Conservation (phyloP, 1,140 invertebrate species). For the Capitella teleta region DNA sequence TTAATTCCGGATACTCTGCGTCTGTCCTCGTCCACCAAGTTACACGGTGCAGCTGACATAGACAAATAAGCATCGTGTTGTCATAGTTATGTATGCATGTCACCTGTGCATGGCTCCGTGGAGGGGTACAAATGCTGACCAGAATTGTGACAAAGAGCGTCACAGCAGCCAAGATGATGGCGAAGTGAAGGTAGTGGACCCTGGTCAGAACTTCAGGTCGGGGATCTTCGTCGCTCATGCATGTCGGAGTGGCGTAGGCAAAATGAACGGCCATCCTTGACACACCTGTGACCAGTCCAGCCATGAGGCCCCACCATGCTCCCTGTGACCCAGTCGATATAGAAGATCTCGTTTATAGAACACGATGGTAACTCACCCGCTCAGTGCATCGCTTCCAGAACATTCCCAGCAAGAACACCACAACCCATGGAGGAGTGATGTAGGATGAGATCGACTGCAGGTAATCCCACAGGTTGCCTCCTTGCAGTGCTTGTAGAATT, state of each 20-base stretch:
- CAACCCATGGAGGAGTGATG: slow-evolving; percentile 47
- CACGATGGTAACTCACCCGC: slow-evolving; percentile 22
- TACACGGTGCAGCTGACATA: too few species aligned
- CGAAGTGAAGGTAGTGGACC: slow-evolving; percentile 48
- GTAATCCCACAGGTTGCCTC: slow-evolving; percentile 47
- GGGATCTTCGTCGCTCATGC: slow-evolving; percentile 39
- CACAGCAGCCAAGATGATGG: slow-evolving; percentile 41
- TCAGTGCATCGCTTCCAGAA: slow-evolving; percentile 46
- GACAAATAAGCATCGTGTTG: too few species aligned
- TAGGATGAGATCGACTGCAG: slow-evolving; percentile 45
- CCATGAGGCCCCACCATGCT: slow-evolving; percentile 41
- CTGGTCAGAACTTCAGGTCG: slow-evolving; percentile 38
- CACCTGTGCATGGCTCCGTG: slow-evolving; percentile 36
- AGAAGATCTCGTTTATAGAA: background rate
- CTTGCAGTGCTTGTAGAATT: slow-evolving; percentile 44
- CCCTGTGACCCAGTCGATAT: slow-evolving; percentile 22
- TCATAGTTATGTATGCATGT: too few species aligned
- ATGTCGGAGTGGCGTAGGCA: slow-evolving; percentile 31
- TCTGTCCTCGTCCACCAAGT: too few species aligned
- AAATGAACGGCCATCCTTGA: slow-evolving; percentile 38
- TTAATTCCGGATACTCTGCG: too few species aligned
- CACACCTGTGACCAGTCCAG: slow-evolving; percentile 27
- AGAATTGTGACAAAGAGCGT: slow-evolving; percentile 41
- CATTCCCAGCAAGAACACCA: slow-evolving; percentile 43
- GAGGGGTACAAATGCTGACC: slow-evolving; percentile 41